Evolutionary conservation across 2,888 invertebrate genomes (phyloP), one percentile per base, ranked within the genome.

Genomic region (Parnassius apollo): DNA sequence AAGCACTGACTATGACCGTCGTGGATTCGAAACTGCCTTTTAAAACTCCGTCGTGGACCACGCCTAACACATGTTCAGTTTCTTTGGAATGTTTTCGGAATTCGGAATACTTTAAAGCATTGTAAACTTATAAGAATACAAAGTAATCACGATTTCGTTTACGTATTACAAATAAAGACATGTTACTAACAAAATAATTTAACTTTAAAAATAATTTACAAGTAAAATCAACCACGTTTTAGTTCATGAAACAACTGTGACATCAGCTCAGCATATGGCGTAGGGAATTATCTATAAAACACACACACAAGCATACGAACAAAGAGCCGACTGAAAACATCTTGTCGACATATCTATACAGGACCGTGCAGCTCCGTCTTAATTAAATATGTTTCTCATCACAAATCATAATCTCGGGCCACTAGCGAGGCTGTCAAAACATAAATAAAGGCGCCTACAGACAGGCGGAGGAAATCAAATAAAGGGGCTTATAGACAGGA

Each of bases 401-500:
- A 87, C 88, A 86, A 86, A 86, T 88, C 87, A 86, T 82, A 77
- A 71, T 78, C 75, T 71, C 71, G 68, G 71, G 64, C 57, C 66
- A 64, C 65, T 69, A 62, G 68, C 62, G 67, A 65, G 69, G 72
- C 82, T 87, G 89, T 90, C 90, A 89, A 80, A 90, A 89, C 83
- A 90, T 76, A 84, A 85, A 83, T 86, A 84, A 86, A 82, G 86
- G 86, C 88, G 85, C 84, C 81, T 82, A 68, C 82, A 85, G 79
- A 85, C 85, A 72, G 71, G 80, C 74, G 72, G 73, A 71, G 71
- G 74, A 74, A 77, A 80, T 77, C 79, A 79, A 80, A 86, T 86
- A 86, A 88, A 87, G 85, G 86, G 86, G 80, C 82, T 80, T 76
- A 79, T 77, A 80, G 82, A 86, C 88, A 88, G 88, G 90, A 89